Evolutionary conservation across 53 echinoderm and acorn worm genomes (phyloP), one percentile per base, ranked within the genome.

Genomic region (Zoroaster sp.): DNA sequence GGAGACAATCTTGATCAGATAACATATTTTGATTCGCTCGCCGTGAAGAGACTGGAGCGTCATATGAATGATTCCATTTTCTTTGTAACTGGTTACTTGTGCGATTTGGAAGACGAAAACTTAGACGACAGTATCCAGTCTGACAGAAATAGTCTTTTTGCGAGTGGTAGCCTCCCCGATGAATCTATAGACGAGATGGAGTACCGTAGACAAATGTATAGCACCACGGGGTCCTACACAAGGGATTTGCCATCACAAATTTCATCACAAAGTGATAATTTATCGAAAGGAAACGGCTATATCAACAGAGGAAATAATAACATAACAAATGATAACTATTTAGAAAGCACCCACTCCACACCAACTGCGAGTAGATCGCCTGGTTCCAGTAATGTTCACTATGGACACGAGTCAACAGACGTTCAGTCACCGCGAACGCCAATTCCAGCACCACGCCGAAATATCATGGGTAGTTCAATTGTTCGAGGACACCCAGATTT

Each of bases 21-120:
- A 33, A 38, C 69, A 18, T 79, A 89, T 23, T 79, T 89, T 35
- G 53, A 89, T 35, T 82, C 90, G 33, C 90, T 89, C 23, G 81
- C 90, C 17, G 82, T 89, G 12, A 70, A 74, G 65, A 71, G 90
- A 31, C 73, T 89, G 23, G 90, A 89, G 45, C 90, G 65, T 42
- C 32, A 82, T 25, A 81, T 41, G 63, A 20, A 73, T 36, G 90
- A 89, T 82, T 80, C 90, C 30, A 65, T 89, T 4, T 89, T 89
- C 69, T 89, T 81, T 42, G 73, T 89, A 32, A 89, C 90, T 14
- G 90, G 90, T 51, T 85, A 70, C 47, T 49, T 42, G 51, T 42
- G 66, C 46, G 70, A 85, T 66, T 85, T 70, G 9, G 69, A 69
- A 17, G 51, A 85, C 21, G 33, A 28, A 25, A 59, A 71, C 38